Conservation (phyloP, 2,888 invertebrate genomes). For the Leptinotarsa tumamoca region DNA sequence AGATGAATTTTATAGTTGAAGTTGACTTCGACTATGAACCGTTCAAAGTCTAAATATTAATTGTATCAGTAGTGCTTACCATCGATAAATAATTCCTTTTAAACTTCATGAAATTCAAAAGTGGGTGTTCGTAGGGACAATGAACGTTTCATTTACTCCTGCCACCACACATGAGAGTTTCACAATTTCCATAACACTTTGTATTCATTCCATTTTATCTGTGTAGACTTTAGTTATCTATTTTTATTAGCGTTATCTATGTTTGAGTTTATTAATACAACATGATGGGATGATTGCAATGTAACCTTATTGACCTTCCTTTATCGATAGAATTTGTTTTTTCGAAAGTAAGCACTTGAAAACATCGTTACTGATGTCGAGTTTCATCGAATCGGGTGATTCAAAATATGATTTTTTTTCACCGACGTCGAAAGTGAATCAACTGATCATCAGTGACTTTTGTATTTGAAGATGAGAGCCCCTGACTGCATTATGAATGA, state of each 20-base stretch:
- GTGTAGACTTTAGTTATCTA: slow-evolving; percentile 34
- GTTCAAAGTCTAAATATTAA: not conserved
- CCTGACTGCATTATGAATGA: no score
- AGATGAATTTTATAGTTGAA: not conserved
- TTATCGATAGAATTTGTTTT: slow-evolving; percentile 33
- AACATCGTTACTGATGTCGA: slow-evolving; percentile 15
- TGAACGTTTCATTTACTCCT: not conserved
- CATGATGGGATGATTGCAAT: slow-evolving; percentile 31
- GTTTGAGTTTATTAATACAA: slow-evolving; percentile 37
- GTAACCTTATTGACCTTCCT: slow-evolving; percentile 42
- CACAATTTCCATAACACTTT: slow-evolving; percentile 25
- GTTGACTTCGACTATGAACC: no score
- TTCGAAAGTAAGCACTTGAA: slow-evolving; percentile 20
- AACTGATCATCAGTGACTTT: no score
- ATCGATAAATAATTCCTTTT: not conserved
- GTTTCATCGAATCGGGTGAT: not conserved
- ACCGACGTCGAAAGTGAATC: no score
- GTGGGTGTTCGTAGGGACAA: not conserved
- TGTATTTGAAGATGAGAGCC: no score
- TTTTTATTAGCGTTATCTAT: slow-evolving; percentile 39
- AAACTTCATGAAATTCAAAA: no score
- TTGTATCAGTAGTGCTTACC: not conserved
- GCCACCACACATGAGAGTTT: slow-evolving; percentile 5
- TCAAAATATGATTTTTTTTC: not conserved
- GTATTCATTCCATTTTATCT: slow-evolving; percentile 27